phyloP scores from a whole-genome alignment of 2,888 invertebrate species.

The Erynnis tages region DNA sequence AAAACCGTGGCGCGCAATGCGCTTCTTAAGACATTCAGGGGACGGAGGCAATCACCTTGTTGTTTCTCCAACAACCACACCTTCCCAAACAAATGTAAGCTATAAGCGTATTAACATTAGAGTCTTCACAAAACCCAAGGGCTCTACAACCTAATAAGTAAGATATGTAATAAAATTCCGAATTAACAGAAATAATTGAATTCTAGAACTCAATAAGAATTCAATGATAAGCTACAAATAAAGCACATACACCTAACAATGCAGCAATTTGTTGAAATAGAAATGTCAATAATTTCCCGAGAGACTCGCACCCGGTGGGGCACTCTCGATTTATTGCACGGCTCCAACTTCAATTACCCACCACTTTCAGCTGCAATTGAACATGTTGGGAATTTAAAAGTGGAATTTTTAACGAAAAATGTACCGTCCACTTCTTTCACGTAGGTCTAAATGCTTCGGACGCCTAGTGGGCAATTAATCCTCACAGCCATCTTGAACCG shows the following conservation, averaged over 20 bases:
- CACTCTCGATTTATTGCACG: slow-evolving; percentile 49
- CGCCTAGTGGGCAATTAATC: slow-evolving; percentile 52
- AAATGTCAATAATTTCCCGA: slow-evolving; percentile 63
- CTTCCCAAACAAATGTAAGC: no score
- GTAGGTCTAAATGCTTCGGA: slow-evolving; percentile 27
- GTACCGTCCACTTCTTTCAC: slow-evolving; percentile 15
- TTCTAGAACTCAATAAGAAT: background rate
- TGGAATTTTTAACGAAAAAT: slow-evolving; percentile 33
- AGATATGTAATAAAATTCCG: no score
- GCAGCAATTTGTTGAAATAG: slow-evolving; percentile 49
- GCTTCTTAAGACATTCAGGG: no score
- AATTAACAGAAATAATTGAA: no score
- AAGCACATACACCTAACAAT: slow-evolving; percentile 39
- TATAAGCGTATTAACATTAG: no score
- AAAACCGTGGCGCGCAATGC: no score
- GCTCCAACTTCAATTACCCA: slow-evolving; percentile 44
- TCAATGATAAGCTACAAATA: background rate
- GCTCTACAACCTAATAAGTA: no score
- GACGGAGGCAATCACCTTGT: no score
- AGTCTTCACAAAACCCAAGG: no score
- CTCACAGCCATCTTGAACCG: slow-evolving; percentile 54
- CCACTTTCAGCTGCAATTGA: slow-evolving; percentile 41
- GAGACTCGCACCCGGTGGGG: slow-evolving; percentile 42
- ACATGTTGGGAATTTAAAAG: slow-evolving; percentile 25
- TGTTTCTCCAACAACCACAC: no score